These are phyloP conservation scores for Leistus spinibarbis DNA, from an alignment of 2,888 invertebrate species.

Conservation along the genomic window DNA sequence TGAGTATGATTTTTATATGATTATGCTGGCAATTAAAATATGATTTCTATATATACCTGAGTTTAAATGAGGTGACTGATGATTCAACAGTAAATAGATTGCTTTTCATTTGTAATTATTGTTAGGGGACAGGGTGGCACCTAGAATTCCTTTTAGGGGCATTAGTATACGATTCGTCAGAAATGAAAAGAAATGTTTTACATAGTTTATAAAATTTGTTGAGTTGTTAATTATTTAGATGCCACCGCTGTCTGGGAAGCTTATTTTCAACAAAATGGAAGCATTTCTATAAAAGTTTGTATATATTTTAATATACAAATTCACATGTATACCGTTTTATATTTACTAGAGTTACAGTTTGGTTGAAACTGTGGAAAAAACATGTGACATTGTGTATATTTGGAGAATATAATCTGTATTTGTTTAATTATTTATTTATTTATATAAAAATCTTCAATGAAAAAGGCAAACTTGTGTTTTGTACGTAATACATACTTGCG, in stretches of 20 bases:
- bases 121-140: slow-evolving; percentile 10
- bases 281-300: slow-evolving; percentile 21
- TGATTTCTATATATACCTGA: slow-evolving; percentile 14
- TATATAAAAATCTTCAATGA: slow-evolving; percentile 38
- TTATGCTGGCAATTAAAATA: slow-evolving; percentile 24
- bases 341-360: too few relatives aligned
- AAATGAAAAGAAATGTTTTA: too few relatives aligned
- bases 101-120: slow-evolving; percentile 34
- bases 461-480: slow-evolving; percentile 40
- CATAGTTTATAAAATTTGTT: too few relatives aligned
- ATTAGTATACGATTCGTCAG: too few relatives aligned
- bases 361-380: neutral
- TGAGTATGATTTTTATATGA: slow-evolving; percentile 23
- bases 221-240: neutral
- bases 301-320: neutral
- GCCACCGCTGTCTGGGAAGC: slow-evolving; percentile 7
- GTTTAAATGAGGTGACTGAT: slow-evolving; percentile 31
- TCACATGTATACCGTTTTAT: too few relatives aligned
- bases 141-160: too few relatives aligned
- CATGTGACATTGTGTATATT: neutral
- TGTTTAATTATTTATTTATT: slow-evolving; percentile 22
- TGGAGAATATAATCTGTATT: slow-evolving; percentile 18
- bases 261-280: slow-evolving; percentile 36
- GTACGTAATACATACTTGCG: slow-evolving; percentile 36
- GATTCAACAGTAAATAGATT: slow-evolving; percentile 33